Base-by-base conservation (phyloP, 1,140 invertebrate genomes). In the Nylanderia fulva region DNA sequence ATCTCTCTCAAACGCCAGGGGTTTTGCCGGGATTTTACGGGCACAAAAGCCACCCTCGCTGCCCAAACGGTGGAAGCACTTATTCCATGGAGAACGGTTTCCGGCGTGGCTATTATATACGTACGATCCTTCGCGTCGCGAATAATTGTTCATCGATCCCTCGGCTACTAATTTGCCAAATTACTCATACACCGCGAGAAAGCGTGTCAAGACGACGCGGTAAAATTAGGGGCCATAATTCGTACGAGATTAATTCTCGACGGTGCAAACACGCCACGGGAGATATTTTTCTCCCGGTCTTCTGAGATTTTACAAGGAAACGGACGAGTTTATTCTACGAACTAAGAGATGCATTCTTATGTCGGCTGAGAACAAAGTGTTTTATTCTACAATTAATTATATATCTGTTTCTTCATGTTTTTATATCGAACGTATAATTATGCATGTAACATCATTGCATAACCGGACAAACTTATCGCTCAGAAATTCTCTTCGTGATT, bases 161-260 rank as follows among this genome's bases (percentile, higher is more conserved):
- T 39, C 27, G 33, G 48, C 48, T 27, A 21, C 66, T 72, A 82
- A 71, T 82, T 82, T 82, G 77, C 66, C 77, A 82, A 82, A 82
- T 82, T 82, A 72, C 52, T 82, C 77, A 45, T 36, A 9, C 18
- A 33, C 36, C 18, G 54, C 36, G 36, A 72, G 77, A 45, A 82
- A 82, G 66, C 36, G 24, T 72, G 77, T 82, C 77, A 71, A 71
- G 77, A 72, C 77, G 77, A 82, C 77, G 77, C 66, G 77, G 56
- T 60, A 58, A 72, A 82, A 82, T 82, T 72, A 72, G 36, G 45
- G 24, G 52, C 24, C 66, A 82, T 82, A 82, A 82, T 18, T 82
- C 77, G 77, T 72, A 15, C 77, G 52, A 45, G 77, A 82, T 82
- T 82, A 82, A 82, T 82, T 82, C 72, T 82, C 77, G 52, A 18